These are phyloP conservation scores for Naja naja DNA, from an alignment of 2,113 vertebrate genomes.

Conservation along the genomic window DNA sequence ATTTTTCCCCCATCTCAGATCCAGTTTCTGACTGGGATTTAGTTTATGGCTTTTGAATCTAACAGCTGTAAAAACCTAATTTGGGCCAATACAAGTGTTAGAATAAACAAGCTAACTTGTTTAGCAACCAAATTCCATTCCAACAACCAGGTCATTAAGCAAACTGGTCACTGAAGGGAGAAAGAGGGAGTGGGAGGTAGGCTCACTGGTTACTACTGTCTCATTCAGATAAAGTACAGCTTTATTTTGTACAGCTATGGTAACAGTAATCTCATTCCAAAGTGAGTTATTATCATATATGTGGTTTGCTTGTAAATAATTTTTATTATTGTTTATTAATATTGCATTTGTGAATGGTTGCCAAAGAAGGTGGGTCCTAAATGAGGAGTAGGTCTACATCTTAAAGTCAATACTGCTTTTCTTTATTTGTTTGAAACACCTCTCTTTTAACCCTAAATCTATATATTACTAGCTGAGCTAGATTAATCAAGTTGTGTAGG, in stretches of 20 bases:
- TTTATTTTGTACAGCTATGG: background rate
- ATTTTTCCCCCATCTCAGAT: background rate
- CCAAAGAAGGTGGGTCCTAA: background rate
- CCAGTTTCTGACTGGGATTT: background rate
- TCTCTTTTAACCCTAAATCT: background rate
- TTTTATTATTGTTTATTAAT: background rate
- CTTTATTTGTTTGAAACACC: background rate
- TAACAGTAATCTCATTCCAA: background rate
- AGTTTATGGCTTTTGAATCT: background rate
- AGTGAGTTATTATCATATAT: background rate
- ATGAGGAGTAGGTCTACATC: background rate
- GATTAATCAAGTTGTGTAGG: background rate
- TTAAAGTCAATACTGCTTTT: fast-evolving
- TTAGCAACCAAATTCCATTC: background rate
- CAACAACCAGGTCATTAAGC: background rate
- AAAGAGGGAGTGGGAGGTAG: background rate
- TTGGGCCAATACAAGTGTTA: background rate
- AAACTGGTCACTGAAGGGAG: background rate
- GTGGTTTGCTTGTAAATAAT: background rate
- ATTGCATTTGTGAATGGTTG: background rate
- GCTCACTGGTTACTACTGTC: background rate
- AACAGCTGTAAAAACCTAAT: background rate
- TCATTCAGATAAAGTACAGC: background rate
- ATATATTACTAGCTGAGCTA: background rate
- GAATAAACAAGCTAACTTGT: background rate